These are phyloP conservation scores for Chaetorhynchus papuensis DNA, from an alignment of 2,113 vertebrate species.

Conservation along the genomic window DNA sequence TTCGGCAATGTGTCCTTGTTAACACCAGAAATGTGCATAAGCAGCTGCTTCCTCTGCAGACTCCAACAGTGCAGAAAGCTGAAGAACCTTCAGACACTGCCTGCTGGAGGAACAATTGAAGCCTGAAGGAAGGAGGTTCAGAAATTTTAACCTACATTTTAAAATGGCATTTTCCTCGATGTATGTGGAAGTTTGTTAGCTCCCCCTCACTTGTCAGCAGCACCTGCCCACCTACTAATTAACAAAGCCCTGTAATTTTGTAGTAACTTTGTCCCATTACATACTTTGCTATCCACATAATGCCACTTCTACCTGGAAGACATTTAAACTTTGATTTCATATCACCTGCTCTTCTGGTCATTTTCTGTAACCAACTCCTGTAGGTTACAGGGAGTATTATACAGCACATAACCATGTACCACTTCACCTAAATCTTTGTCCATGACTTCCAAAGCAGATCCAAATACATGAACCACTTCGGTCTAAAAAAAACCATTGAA, in stretches of 20 bases:
- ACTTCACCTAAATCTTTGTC: not conserved
- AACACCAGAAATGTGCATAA: rapidly evolving
- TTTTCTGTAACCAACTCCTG: not conserved
- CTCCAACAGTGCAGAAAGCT: not conserved
- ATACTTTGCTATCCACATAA: not conserved
- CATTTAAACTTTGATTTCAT: not conserved
- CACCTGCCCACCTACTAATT: not conserved
- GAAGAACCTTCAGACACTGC: not conserved
- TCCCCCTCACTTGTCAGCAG: not conserved
- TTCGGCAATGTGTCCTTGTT: not conserved
- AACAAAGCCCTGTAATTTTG: not conserved
- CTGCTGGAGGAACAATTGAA: not conserved
- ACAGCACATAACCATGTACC: not conserved
- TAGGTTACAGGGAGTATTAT: not conserved
- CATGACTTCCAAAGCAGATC: not conserved
- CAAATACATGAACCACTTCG: not conserved
- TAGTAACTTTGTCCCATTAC: not conserved
- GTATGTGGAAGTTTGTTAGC: not conserved
- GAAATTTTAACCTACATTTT: not conserved
- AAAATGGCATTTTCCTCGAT: not conserved
- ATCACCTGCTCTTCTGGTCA: not conserved
- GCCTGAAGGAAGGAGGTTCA: not conserved
- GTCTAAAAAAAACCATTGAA: not conserved
- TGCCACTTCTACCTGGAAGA: not conserved
- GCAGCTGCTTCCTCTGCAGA: not conserved